phyloP scores from a whole-genome alignment of 37 sponge, comb jelly and placozoan species.

The Haliclona indistincta region DNA sequence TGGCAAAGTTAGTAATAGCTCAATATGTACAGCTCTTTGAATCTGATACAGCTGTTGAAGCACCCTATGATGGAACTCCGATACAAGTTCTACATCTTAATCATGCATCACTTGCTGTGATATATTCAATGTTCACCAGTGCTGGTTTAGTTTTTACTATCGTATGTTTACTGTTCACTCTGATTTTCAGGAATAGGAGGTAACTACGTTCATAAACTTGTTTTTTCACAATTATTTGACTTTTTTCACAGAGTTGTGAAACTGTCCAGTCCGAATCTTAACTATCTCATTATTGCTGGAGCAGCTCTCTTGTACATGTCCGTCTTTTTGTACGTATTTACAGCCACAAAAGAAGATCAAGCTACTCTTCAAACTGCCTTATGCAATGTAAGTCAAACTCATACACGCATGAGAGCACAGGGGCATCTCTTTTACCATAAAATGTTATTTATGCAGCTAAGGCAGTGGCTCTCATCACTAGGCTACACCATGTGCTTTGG shows the following conservation, averaged over 20 bases:
- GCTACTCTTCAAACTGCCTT: background rate
- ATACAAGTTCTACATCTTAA: background rate
- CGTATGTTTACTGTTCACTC: conserved; percentile 28
- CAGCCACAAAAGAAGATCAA: background rate
- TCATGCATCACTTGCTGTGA: conserved; percentile 3
- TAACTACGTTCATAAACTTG: background rate
- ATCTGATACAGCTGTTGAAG: conserved; percentile 7
- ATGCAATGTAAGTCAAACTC: conserved; percentile 4
- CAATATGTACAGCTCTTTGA: background rate
- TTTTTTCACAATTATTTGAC: background rate
- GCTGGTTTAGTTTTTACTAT: conserved; percentile 15
- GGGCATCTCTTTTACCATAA: background rate
- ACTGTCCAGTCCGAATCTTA: conserved; percentile 5
- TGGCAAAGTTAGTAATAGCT: background rate
- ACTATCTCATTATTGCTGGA: background rate
- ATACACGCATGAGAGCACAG: no score
- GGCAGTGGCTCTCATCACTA: background rate
- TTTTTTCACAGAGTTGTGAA: conserved; percentile 7
- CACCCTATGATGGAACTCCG: conserved; percentile 14
- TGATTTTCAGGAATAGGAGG: conserved; percentile 22
- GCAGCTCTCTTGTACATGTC: background rate
- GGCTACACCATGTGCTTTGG: conserved; percentile 43
- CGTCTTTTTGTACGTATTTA: background rate
- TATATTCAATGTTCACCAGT: background rate
- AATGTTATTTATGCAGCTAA: conserved; percentile 6